A percentile compares a stretch with the other conserved stretches of the same genome.
These are phyloP conservation scores for Brachymystax lenok DNA, from an alignment of 2,797 vertebrate genomes.

Conservation along the genomic window DNA sequence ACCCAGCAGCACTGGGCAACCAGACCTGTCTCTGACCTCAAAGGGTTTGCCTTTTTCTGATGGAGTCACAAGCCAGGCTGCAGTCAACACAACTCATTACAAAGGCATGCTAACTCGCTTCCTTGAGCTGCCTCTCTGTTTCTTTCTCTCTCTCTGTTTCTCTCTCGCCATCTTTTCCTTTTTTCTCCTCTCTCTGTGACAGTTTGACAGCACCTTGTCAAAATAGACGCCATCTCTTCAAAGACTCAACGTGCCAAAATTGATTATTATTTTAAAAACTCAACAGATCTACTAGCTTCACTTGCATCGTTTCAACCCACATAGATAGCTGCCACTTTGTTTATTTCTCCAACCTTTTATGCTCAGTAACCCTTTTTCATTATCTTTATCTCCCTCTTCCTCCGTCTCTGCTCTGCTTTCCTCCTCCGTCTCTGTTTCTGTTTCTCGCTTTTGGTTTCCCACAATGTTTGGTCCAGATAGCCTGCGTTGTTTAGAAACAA, in stretches of 20 bases:
- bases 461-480: constrained; percentile 43
- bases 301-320: no score
- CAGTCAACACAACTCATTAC: constrained; percentile 21
- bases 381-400: constrained; percentile 20
- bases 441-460: constrained; percentile 15
- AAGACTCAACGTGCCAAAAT: neutral
- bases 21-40: constrained; percentile 64
- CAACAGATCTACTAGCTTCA: no score
- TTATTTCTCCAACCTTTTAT: neutral
- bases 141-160: neutral
- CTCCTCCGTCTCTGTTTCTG: constrained; percentile 30
- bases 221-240: neutral
- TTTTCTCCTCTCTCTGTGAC: neutral
- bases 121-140: neutral
- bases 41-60: constrained; percentile 53
- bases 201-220: neutral
- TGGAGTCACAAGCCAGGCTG: constrained; percentile 39
- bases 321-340: neutral
- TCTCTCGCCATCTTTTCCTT: neutral
- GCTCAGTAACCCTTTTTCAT: neutral
- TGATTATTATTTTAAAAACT: no score
- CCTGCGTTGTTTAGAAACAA: constrained; percentile 38
- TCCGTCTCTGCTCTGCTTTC: constrained; percentile 39
- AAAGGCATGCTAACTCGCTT: neutral
- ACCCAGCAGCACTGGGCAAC: constrained; percentile 58